Conservation (phyloP, 2,797 vertebrate genomes). For the Phrynocephalus guinanensis region DNA sequence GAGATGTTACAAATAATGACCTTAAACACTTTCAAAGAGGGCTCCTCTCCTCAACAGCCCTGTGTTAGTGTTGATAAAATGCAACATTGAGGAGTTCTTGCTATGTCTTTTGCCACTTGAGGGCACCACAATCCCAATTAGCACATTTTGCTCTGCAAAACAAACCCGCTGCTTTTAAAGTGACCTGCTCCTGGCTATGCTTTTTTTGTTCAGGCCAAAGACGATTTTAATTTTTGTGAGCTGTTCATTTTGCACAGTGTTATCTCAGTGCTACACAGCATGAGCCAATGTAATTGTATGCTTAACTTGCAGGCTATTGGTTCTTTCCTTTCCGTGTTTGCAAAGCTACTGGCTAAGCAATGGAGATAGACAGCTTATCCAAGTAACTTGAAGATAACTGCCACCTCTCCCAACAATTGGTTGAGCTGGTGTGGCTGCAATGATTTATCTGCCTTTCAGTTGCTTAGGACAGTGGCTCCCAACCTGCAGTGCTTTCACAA, state of each 20-base stretch:
- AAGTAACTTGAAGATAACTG: neutral
- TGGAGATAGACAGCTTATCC: neutral
- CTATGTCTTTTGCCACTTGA: slow-evolving; percentile 13
- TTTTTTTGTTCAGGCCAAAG: neutral
- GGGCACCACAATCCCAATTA: neutral
- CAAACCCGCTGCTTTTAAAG: neutral
- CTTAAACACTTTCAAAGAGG: neutral
- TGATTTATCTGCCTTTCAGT: neutral
- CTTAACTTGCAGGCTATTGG: neutral
- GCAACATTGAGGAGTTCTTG: neutral
- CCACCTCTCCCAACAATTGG: neutral
- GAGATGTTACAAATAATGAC: neutral
- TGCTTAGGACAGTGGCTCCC: neutral
- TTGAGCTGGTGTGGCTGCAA: neutral
- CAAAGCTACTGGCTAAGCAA: neutral
- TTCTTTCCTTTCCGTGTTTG: neutral
- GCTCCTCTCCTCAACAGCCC: neutral
- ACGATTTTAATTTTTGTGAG: neutral
- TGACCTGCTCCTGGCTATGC: neutral
- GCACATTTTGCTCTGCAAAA: neutral
- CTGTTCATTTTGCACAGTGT: slow-evolving; percentile 8
- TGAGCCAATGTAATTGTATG: slow-evolving; percentile 7
- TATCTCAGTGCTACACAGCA: neutral
- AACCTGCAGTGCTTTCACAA: no score
- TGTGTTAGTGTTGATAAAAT: neutral